Evolutionary conservation across 2,888 invertebrate species (phyloP), one percentile per base, ranked within the genome.

Genomic region (Epirrhoe alternata): DNA sequence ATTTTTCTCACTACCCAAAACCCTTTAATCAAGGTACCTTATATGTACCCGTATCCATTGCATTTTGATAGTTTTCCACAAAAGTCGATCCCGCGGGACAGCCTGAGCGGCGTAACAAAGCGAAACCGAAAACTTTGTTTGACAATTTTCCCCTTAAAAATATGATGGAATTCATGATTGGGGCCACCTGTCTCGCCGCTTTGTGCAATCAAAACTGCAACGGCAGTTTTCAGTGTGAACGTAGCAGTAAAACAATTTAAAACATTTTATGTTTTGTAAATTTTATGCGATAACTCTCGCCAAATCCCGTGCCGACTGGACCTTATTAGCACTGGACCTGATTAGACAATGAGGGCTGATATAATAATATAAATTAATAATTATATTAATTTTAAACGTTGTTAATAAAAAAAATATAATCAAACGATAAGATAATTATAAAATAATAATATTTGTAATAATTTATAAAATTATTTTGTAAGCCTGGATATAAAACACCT

Each of bases 201-300:
- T 67, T 71, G 71, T 65, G 67, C 69, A 69, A 71, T 71, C 71
- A 71, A 58, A 66, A 50, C 61, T 63, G 60, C 70, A 58, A 12
- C 33, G 59, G 14, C 14, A 50, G 38, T 30, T 7, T 14, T 24
- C 14, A 24, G 3, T 8, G 6, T 0, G 14, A 12, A 5, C 8
- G 4, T 42, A 30, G 14, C 59, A 52, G 59, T 30, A 42, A 5
- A 8, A 42, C 8, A 60, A 47, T 16, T 47, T 5, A 24, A 24
- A 24, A 24, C 24, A 24, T 24, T 24, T 24, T 24, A 24, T 24
- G n/a, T 24, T 24, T 2, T 24, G 24, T 24, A 24, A 24, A 24
- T 3, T 24, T 24, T 24, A n/a, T n/a, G n/a, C n/a, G n/a, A n/a
- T n/a, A 24, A 24, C 24, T 24, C 24, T 24, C 24, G n/a, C n/a